Conservation (phyloP, 1,140 invertebrate species). For the Parasteatoda tepidariorum region DNA sequence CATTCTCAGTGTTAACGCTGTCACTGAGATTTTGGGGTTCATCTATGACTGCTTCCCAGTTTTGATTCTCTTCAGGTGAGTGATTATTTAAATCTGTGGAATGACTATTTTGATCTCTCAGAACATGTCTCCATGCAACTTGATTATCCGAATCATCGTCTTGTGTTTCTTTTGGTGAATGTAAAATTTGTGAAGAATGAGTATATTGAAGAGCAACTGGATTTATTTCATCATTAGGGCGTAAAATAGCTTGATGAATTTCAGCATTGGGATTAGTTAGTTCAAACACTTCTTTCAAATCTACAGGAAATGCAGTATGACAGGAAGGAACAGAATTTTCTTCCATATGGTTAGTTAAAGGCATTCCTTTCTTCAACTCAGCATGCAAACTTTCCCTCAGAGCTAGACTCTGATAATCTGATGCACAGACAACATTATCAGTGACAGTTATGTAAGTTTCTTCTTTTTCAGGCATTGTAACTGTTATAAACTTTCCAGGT, state of each 20-base stretch:
- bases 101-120: constrained; percentile 24
- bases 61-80: constrained; percentile 11
- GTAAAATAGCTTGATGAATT: constrained; percentile 43
- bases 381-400: constrained; percentile 32
- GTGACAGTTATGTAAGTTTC: constrained; percentile 26
- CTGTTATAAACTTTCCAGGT: not conserved
- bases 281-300: constrained; percentile 57
- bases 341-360: constrained; percentile 13
- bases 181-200: constrained; percentile 31
- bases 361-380: not conserved
- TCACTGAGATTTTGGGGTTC: constrained; percentile 25
- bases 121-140: constrained; percentile 42
- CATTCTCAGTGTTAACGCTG: not conserved
- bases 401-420: constrained; percentile 35
- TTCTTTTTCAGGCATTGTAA: constrained; percentile 48
- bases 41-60: constrained; percentile 36
- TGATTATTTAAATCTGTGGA: constrained; percentile 13
- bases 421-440: constrained; percentile 27
- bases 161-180: constrained; percentile 34
- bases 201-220: constrained; percentile 15
- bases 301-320: constrained; percentile 56
- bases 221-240: constrained; percentile 6
- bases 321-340: constrained; percentile 26
- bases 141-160: constrained; percentile 6
- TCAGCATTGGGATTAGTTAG: constrained; percentile 44